Conservation (phyloP, 2,888 invertebrate species). For the Apodemia zela region DNA sequence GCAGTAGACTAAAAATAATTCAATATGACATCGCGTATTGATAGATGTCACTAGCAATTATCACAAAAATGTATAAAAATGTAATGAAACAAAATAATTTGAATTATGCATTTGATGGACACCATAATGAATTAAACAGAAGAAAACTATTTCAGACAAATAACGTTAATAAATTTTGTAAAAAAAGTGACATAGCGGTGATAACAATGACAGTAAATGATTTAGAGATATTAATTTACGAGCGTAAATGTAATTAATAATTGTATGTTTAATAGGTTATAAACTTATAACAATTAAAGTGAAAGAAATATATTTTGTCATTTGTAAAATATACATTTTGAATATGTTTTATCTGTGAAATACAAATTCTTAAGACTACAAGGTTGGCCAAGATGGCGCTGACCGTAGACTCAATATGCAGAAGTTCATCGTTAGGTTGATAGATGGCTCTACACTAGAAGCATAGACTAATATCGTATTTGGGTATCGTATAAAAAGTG, state of each 20-base stretch:
- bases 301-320: not conserved
- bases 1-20: constrained; percentile 65
- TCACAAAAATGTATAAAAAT: not conserved
- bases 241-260: not conserved
- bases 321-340: not conserved
- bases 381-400: constrained; percentile 41
- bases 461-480: too few species aligned
- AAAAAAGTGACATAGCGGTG: too few species aligned
- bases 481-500: too few species aligned
- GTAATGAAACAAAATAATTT: not conserved
- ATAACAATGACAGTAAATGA: too few species aligned
- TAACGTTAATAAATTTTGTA: too few species aligned
- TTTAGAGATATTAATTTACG: too few species aligned
- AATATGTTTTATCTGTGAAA: constrained; percentile 25
- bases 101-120: not conserved
- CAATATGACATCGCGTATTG: constrained; percentile 38
- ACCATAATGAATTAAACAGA: not conserved
- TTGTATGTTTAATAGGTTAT: not conserved
- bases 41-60: constrained; percentile 44
- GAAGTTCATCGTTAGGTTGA: not conserved
- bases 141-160: too few species aligned
- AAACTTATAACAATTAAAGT: not conserved
- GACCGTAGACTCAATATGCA: constrained; percentile 22
- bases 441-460: not conserved
- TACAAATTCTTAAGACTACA: constrained; percentile 25